Conservation (phyloP, 1,140 invertebrate species). For the Drosophila persimilis region DNA sequence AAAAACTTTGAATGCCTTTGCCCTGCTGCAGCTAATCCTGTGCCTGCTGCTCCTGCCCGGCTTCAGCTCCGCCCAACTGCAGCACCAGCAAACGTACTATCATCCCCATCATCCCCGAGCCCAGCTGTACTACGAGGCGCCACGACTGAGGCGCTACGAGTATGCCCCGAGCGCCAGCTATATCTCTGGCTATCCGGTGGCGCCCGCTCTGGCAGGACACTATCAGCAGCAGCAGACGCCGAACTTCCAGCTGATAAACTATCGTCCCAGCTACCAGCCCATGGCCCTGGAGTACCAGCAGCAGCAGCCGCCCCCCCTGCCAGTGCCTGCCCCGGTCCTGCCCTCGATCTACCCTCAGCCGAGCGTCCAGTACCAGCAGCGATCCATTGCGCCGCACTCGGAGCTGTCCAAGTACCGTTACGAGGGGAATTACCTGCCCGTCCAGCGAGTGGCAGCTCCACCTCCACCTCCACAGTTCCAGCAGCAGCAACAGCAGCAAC, state of each 20-base stretch:
- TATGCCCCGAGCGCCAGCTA: constrained; percentile 30
- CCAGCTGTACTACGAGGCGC: constrained; percentile 50
- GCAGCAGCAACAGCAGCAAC: constrained; percentile 10
- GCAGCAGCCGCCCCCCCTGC: constrained; percentile 43
- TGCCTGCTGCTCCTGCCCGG: constrained; percentile 18
- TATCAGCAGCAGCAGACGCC: constrained; percentile 65
- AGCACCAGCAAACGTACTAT: constrained; percentile 31
- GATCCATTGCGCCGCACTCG: constrained; percentile 53
- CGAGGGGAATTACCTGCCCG: constrained; percentile 67
- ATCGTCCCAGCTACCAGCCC: constrained; percentile 51
- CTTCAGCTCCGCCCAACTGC: constrained; percentile 8
- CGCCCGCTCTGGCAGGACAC: constrained; percentile 22
- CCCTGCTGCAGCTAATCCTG: constrained; percentile 1
- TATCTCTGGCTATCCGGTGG: constrained; percentile 24
- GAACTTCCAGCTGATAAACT: constrained; percentile 66
- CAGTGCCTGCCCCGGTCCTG: constrained; percentile 19
- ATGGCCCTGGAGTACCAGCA: constrained; percentile 58
- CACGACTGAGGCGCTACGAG: constrained; percentile 55
- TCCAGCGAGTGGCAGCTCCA: constrained; percentile 35
- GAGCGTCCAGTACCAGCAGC: constrained; percentile 63
- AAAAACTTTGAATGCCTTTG: not conserved
- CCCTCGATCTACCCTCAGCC: constrained; percentile 51
- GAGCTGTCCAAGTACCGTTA: constrained; percentile 75
- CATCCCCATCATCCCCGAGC: constrained; percentile 6
- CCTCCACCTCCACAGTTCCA: not conserved